Percentiles rank a stretch among this genome's conserved stretches.
These are phyloP conservation scores for Tragelaphus buxtoni DNA, from an alignment of 2,113 vertebrate genomes.

Conservation along the genomic window DNA sequence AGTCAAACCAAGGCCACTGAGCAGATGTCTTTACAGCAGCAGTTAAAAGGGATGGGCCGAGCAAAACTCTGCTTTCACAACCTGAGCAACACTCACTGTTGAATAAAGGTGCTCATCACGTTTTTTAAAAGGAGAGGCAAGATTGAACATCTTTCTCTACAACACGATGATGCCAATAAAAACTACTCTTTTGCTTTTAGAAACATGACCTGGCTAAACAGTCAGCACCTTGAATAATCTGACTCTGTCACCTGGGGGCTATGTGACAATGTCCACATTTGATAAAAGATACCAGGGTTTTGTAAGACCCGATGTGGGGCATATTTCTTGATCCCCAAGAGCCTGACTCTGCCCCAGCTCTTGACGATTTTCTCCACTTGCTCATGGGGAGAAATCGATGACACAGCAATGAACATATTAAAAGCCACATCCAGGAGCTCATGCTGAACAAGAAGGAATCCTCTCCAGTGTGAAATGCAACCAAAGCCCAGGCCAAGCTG, in stretches of 20 bases:
- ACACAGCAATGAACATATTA: background rate
- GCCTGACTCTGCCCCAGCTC: background rate
- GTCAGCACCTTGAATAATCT: background rate
- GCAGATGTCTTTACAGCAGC: background rate
- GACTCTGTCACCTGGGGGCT: background rate
- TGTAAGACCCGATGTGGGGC: background rate
- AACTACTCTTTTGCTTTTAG: background rate
- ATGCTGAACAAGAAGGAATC: background rate
- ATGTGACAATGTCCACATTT: background rate
- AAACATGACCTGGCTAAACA: background rate
- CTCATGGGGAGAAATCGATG: background rate
- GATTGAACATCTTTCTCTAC: background rate
- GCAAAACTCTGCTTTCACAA: background rate
- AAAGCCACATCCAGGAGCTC: background rate
- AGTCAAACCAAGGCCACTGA: background rate
- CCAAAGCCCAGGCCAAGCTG: background rate
- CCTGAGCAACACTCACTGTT: rapidly evolving
- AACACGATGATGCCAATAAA: background rate
- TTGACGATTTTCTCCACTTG: background rate
- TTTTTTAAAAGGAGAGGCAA: background rate
- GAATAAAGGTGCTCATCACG: background rate
- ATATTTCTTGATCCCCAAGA: background rate
- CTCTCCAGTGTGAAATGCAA: background rate
- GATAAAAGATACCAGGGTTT: background rate
- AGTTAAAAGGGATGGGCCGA: background rate